Conservation (phyloP, 2,113 vertebrate genomes). For the Dasyprocta punctata region DNA sequence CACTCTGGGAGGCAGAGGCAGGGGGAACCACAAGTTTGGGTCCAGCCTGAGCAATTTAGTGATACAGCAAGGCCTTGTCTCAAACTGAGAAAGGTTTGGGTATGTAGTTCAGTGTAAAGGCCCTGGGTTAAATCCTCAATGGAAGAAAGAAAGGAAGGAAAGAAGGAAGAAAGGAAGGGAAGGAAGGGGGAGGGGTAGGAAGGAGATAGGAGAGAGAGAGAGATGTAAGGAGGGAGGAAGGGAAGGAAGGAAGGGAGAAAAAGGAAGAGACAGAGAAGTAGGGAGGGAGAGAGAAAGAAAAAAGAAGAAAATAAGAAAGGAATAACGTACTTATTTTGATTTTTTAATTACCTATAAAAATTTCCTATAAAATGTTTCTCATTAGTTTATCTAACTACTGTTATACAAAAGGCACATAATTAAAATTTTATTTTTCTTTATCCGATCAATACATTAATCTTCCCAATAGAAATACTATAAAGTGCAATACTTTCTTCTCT, state of each 20-base stretch:
- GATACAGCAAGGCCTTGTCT: background rate
- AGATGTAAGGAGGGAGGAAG: too few relatives aligned
- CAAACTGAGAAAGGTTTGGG: background rate
- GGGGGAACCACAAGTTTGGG: background rate
- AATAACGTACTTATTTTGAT: conserved; percentile 19
- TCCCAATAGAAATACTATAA: background rate
- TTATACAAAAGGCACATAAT: background rate
- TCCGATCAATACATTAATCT: background rate
- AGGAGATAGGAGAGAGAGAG: background rate
- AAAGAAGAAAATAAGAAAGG: background rate
- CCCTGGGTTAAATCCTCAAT: background rate
- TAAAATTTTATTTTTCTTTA: conserved; percentile 24
- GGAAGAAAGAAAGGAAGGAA: background rate
- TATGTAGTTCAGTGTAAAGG: background rate
- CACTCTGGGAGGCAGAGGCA: background rate
- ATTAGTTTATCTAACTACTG: background rate
- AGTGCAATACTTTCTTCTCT: background rate
- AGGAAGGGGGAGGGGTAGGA: background rate
- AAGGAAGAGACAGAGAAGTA: background rate
- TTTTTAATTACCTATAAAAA: conserved; percentile 5
- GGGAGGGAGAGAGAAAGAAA: background rate
- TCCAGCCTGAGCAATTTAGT: background rate
- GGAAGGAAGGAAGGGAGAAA: background rate
- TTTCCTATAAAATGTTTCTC: conserved; percentile 19
- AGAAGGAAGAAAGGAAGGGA: too few relatives aligned